Conservation (phyloP, 2,888 invertebrate species). For the Drosophila setosimentum region DNA sequence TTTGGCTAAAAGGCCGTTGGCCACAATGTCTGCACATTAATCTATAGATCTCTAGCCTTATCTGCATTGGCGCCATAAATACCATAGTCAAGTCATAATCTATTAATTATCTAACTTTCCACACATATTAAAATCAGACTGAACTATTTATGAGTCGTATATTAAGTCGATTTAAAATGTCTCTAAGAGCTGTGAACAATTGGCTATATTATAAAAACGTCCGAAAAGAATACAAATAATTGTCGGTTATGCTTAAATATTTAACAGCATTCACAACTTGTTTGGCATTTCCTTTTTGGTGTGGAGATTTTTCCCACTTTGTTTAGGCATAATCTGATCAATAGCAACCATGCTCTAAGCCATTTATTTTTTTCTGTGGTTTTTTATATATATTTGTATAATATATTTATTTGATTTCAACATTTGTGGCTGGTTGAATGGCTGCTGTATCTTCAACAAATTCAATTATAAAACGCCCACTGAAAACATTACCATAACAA, state of each 20-base stretch:
- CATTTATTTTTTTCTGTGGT: conserved; percentile 1
- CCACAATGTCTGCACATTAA: conserved; percentile 57
- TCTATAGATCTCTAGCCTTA: conserved; percentile 70
- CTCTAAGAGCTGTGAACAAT: conserved; percentile 29
- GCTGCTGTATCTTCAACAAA: conserved; percentile 44
- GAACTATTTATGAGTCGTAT: conserved; percentile 48
- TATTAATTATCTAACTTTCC: conserved; percentile 77
- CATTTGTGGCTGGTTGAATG: conserved; percentile 45
- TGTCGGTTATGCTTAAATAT: conserved; percentile 21
- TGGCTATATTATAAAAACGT: conserved; percentile 24
- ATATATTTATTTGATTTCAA: conserved; percentile 67
- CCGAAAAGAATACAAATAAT: conserved; percentile 17
- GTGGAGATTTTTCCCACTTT: conserved; percentile 33
- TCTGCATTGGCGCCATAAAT: conserved; percentile 75
- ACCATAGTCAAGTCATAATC: conserved; percentile 69
- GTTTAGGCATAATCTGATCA: conserved; percentile 43
- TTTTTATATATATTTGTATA: conserved; percentile 25
- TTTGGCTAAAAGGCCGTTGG: conserved; percentile 36
- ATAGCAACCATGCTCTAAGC: conserved; percentile 25
- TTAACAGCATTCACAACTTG: conserved; percentile 34
- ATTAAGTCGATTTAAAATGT: conserved; percentile 29
- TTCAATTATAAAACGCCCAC: conserved; percentile 79
- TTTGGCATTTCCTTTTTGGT: conserved; percentile 50
- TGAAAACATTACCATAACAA: conserved; percentile 73
- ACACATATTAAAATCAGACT: conserved; percentile 67